Percentiles rank a stretch among this genome's conserved stretches.
Conservation (phyloP, 2,797 vertebrate species). For the Chelidonichthys spinosus region DNA sequence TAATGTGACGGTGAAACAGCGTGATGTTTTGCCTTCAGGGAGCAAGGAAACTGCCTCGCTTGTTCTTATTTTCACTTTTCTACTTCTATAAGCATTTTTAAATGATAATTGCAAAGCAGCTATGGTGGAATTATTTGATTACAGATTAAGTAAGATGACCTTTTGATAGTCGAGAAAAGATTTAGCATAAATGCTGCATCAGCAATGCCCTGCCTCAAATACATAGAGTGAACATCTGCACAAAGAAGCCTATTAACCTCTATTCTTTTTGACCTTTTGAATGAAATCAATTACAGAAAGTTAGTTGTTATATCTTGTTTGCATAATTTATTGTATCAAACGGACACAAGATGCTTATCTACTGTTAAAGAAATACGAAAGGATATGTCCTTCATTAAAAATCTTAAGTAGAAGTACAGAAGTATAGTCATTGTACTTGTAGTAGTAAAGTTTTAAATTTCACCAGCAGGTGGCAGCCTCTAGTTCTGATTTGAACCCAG, state of each 20-base stretch:
- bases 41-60: neutral
- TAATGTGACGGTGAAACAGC: slow-evolving; percentile 33
- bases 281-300: neutral
- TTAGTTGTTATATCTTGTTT: neutral
- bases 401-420: neutral
- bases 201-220: slow-evolving; percentile 3
- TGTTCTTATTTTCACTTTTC: slow-evolving; percentile 28
- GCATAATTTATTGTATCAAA: no score
- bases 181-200: slow-evolving; percentile 1
- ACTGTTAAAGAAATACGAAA: neutral
- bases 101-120: slow-evolving; percentile 12
- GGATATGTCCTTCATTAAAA: neutral
- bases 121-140: slow-evolving; percentile 25
- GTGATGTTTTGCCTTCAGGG: slow-evolving; percentile 28
- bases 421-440: no score
- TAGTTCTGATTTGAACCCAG: no score
- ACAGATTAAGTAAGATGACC: slow-evolving; percentile 26
- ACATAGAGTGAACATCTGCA: neutral
- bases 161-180: slow-evolving; percentile 32
- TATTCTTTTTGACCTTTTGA: neutral
- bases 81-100: slow-evolving; percentile 33
- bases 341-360: neutral
- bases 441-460: no score
- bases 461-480: no score
- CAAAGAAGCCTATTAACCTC: neutral